A percentile compares a stretch with the other conserved stretches of the same genome.
phyloP scores from a whole-genome alignment of 1,140 invertebrate species.

The Lasioglossum albipes region DNA sequence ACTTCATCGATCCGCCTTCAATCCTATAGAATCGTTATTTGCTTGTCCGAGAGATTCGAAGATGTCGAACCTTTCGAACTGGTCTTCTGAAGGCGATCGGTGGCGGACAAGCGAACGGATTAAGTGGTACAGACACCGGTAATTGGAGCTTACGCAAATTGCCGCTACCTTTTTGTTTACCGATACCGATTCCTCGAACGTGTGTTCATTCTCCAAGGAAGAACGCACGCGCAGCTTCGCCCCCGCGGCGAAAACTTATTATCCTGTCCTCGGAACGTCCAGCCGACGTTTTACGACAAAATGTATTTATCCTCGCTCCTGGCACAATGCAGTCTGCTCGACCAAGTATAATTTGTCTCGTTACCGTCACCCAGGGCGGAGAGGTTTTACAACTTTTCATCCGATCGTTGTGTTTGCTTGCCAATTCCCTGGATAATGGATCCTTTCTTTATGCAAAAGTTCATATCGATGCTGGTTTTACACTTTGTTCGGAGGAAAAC shows the following conservation, averaged over 20 bases:
- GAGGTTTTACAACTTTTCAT: background rate
- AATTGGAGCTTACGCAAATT: background rate
- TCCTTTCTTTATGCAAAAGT: no score
- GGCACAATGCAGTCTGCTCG: no score
- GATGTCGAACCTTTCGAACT: no score
- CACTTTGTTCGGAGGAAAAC: no score
- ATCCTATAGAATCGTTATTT: background rate
- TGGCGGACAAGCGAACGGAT: background rate
- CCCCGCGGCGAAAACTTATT: background rate
- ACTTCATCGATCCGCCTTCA: background rate
- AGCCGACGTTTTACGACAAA: background rate
- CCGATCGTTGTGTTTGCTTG: background rate
- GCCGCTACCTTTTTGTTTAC: background rate
- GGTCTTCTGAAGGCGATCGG: no score
- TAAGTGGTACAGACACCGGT: background rate
- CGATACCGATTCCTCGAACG: background rate
- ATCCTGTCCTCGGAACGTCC: background rate
- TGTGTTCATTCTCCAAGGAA: background rate
- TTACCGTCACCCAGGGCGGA: background rate
- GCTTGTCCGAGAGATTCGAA: no score
- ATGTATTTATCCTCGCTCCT: no score
- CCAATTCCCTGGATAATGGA: no score
- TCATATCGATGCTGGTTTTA: no score
- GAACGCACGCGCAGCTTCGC: background rate
- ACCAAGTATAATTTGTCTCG: background rate